Percentiles rank a stretch among this genome's conserved stretches.
Conservation (phyloP, 2,888 invertebrate genomes). For the Drosophila helvetica region DNA sequence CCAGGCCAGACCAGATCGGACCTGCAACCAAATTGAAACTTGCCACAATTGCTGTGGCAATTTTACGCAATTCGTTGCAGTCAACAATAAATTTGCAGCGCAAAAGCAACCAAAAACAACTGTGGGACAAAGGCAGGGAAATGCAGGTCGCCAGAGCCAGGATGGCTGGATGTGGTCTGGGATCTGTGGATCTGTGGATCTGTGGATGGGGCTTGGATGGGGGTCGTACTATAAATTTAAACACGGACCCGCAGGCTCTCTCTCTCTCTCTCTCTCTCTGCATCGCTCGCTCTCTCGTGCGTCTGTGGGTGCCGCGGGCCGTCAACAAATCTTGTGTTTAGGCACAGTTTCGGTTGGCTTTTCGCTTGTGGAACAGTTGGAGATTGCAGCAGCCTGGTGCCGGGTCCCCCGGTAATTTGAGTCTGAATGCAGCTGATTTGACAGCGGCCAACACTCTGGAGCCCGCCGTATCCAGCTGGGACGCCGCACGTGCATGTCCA, state of each 20-base stretch:
- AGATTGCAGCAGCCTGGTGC: slow-evolving; percentile 7
- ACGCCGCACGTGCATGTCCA: slow-evolving; percentile 63
- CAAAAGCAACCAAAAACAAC: slow-evolving; percentile 18
- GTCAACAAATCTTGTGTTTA: slow-evolving; percentile 57
- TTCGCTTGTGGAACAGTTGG: slow-evolving; percentile 52
- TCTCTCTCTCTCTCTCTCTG: slow-evolving; percentile 6
- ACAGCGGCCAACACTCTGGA: slow-evolving; percentile 73
- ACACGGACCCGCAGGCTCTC: slow-evolving; percentile 26
- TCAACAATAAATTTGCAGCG: slow-evolving; percentile 75
- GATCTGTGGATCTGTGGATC: not conserved
- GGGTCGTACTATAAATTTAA: slow-evolving; percentile 66
- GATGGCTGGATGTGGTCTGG: slow-evolving; percentile 4
- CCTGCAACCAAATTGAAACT: slow-evolving; percentile 68
- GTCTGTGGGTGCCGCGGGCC: not conserved
- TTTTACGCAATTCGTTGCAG: slow-evolving; percentile 79
- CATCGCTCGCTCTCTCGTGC: no score
- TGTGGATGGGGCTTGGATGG: not conserved
- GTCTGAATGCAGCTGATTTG: slow-evolving; percentile 77
- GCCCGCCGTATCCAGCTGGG: slow-evolving; percentile 65
- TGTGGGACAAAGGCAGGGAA: slow-evolving; percentile 59
- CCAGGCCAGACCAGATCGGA: slow-evolving; percentile 8
- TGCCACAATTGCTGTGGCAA: slow-evolving; percentile 69
- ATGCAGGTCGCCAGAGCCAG: slow-evolving; percentile 59
- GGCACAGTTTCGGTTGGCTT: slow-evolving; percentile 63
- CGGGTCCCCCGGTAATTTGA: slow-evolving; percentile 65